These are phyloP conservation scores for Clamator glandarius DNA, from an alignment of 2,797 vertebrate species.

Conservation along the genomic window DNA sequence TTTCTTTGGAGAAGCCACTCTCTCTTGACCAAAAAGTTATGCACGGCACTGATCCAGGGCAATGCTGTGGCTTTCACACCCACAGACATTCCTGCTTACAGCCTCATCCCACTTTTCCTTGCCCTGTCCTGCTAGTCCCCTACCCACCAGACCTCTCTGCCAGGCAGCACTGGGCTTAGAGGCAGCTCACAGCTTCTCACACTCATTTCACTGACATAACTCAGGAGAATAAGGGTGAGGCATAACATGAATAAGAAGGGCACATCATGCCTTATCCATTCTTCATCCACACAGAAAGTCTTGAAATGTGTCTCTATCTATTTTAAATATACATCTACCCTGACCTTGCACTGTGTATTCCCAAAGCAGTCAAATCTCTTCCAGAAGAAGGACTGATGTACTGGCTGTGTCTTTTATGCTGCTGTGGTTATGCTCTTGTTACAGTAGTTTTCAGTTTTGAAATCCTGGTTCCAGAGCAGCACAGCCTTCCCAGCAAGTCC, in stretches of 20 bases:
- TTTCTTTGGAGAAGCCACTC: neutral
- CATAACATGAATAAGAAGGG: neutral
- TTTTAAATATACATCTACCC: neutral
- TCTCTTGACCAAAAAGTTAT: neutral
- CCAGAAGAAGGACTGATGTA: neutral
- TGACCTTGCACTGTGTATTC: neutral
- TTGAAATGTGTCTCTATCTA: neutral
- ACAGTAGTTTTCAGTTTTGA: neutral
- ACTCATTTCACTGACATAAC: neutral
- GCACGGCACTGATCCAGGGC: fast-evolving
- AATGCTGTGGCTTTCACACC: neutral
- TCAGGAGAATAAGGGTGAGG: neutral
- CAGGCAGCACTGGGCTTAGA: neutral
- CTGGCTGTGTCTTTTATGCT: neutral
- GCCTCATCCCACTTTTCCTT: neutral
- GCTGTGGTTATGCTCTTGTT: neutral
- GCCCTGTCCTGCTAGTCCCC: neutral
- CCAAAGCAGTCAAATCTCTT: neutral
- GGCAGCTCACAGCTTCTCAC: neutral
- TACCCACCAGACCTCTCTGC: too few relatives aligned
- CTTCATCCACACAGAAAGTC: neutral
- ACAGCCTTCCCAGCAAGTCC: neutral
- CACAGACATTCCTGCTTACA: neutral
- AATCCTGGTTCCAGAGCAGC: neutral
- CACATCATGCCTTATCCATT: neutral